A percentile compares a stretch with the other conserved stretches of the same genome.
These are phyloP conservation scores for Archocentrus centrarchus DNA, from an alignment of 2,113 vertebrate genomes.

Conservation along the genomic window DNA sequence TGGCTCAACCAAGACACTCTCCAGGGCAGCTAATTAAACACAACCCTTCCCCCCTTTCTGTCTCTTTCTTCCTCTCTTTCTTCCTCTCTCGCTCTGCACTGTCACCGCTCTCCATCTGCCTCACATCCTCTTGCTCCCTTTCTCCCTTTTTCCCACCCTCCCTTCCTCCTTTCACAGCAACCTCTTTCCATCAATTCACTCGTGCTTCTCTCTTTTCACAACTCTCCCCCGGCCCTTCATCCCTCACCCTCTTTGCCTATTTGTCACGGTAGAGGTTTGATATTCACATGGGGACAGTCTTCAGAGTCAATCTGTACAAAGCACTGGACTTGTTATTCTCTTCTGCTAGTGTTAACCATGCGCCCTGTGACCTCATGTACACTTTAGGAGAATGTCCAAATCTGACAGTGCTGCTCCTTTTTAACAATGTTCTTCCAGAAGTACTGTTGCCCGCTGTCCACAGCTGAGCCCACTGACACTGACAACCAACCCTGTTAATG, in stretches of 20 bases:
- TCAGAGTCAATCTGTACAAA: conserved; percentile 76
- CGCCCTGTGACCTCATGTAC: conserved; percentile 67
- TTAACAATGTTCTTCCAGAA: conserved; percentile 66
- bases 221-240: conserved; percentile 41
- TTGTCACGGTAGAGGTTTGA: conserved; percentile 72
- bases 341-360: conserved; percentile 64
- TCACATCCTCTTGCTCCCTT: conserved; percentile 18
- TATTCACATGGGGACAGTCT: conserved; percentile 72
- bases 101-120: conserved; percentile 65
- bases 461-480: conserved; percentile 62
- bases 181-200: conserved; percentile 63
- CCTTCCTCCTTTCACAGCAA: conserved; percentile 32
- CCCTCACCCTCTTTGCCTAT: conserved; percentile 63
- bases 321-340: conserved; percentile 71
- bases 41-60: conserved; percentile 60
- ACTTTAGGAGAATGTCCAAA: conserved; percentile 69
- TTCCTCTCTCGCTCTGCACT: conserved; percentile 38
- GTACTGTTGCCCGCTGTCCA: conserved; percentile 38
- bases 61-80: conserved; percentile 30
- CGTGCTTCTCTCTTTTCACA: conserved; percentile 45
- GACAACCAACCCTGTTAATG: conserved; percentile 65
- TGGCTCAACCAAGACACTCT: conserved; percentile 75
- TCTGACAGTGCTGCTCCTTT: conserved; percentile 70
- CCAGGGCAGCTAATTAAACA: conserved; percentile 82
- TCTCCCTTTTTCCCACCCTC: background rate